phyloP scores from a whole-genome alignment of 2,888 invertebrate species.

The Phalera bucephala region DNA sequence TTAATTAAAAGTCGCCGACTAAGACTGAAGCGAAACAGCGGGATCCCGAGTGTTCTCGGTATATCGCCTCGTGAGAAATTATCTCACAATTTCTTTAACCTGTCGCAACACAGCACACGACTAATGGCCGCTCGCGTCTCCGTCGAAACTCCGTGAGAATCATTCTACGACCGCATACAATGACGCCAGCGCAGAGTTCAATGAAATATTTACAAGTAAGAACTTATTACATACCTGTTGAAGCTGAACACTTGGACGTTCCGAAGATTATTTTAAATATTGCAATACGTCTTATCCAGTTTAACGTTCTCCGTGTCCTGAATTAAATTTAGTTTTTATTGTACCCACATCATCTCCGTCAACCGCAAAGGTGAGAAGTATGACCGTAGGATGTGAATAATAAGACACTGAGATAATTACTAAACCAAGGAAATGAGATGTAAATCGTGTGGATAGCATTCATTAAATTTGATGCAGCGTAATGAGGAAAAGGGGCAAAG shows the following conservation, averaged over 20 bases:
- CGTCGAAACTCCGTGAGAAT: conserved; percentile 54
- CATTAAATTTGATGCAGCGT: conserved; percentile 16
- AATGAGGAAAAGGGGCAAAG: conserved; percentile 19
- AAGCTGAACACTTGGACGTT: conserved; percentile 13
- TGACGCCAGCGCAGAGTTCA: conserved; percentile 39
- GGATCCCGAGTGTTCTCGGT: conserved; percentile 48
- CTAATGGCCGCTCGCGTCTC: conserved; percentile 42
- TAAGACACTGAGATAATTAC: conserved; percentile 32
- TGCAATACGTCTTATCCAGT: conserved; percentile 9
- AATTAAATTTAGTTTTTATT: conserved; percentile 16
- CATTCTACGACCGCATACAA: conserved; percentile 35
- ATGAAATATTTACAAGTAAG: conserved; percentile 36
- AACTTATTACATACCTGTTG: conserved; percentile 16
- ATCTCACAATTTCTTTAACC: conserved; percentile 59
- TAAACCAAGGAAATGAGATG: conserved; percentile 39
- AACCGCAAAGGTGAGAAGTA: conserved; percentile 32
- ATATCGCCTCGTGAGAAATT: conserved; percentile 57
- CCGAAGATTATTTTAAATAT: conserved; percentile 13
- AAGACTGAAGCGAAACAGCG: conserved; percentile 51
- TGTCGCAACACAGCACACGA: conserved; percentile 49
- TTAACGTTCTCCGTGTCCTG: conserved; percentile 7
- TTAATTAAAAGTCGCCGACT: conserved; percentile 51
- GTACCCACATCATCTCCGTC: conserved; percentile 12
- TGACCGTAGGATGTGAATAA: conserved; percentile 27
- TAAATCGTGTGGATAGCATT: conserved; percentile 30